Conservation (phyloP, 35 echinoderm and acorn worm species). For the Hemicentrotus pulcherrimus region DNA sequence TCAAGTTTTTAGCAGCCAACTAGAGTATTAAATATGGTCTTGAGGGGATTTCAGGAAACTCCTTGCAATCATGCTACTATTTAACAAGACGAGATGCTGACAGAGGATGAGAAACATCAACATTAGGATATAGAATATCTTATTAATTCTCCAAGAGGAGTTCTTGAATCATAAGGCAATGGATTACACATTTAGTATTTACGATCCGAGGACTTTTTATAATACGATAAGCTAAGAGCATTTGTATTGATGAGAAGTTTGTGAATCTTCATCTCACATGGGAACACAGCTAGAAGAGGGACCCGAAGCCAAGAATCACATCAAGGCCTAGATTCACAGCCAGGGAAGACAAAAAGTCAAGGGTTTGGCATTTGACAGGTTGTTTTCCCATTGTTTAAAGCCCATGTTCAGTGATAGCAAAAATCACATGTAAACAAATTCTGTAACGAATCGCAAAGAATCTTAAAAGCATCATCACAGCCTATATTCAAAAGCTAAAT, state of each 20-base stretch:
- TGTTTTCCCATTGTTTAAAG: background rate
- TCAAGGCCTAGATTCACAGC: background rate
- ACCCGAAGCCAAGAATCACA: background rate
- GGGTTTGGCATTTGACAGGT: background rate
- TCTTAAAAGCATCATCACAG: too few species aligned
- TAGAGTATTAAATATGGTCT: too few species aligned
- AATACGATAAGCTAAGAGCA: background rate
- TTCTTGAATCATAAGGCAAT: background rate
- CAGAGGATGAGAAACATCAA: too few species aligned
- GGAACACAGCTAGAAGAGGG: background rate
- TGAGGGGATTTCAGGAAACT: too few species aligned
- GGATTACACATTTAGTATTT: background rate
- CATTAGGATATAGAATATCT: background rate
- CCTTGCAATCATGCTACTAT: too few species aligned
- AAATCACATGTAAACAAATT: background rate
- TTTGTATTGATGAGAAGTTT: background rate
- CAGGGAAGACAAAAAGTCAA: background rate
- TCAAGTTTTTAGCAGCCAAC: too few species aligned
- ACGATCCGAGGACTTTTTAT: background rate
- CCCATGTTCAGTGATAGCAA: background rate
- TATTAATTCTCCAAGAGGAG: background rate
- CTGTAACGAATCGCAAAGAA: background rate
- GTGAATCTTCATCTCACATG: background rate
- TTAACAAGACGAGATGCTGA: too few species aligned
- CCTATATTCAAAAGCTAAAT: too few species aligned